Evolutionary conservation across 2,113 vertebrate genomes (phyloP).

Genomic region (Boleophthalmus pectinirostris): DNA sequence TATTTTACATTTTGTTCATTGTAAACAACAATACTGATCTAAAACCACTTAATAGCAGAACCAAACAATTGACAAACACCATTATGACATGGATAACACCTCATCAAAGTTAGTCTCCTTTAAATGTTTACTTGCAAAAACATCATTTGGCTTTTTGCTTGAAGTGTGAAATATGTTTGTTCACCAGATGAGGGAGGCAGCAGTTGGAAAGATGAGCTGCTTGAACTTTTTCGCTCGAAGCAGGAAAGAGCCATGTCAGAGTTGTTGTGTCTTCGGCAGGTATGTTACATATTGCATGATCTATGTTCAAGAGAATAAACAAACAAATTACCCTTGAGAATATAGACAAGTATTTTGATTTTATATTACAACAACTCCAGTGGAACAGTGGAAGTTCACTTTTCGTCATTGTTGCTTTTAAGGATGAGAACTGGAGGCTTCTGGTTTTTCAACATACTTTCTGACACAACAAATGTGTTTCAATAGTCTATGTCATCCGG

Average conservation of each 20-base stretch:
- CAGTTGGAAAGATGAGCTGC: constrained; percentile 83
- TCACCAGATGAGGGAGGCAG: constrained; percentile 81
- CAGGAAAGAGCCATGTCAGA: constrained; percentile 80
- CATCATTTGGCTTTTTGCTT: background rate
- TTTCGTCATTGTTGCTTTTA: constrained; percentile 43
- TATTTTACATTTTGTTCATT: too few relatives aligned
- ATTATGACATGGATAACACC: too few relatives aligned
- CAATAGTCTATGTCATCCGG: background rate
- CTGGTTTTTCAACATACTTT: constrained; percentile 58
- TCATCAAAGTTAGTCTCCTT: too few relatives aligned
- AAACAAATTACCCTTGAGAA: background rate
- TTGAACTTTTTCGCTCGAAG: constrained; percentile 83
- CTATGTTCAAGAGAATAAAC: background rate
- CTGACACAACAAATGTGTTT: background rate
- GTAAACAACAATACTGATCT: too few relatives aligned
- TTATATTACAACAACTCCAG: too few relatives aligned
- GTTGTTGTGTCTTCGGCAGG: constrained; percentile 81
- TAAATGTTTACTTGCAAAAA: background rate
- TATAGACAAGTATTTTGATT: background rate
- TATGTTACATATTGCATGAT: constrained; percentile 30
- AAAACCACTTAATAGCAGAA: too few relatives aligned
- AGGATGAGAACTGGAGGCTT: constrained; percentile 7
- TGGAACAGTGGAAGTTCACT: background rate
- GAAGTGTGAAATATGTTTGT: background rate
- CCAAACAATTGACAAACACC: too few relatives aligned